These are phyloP conservation scores for Prietella phreatophila DNA, from an alignment of 2,113 vertebrate species.

Conservation along the genomic window DNA sequence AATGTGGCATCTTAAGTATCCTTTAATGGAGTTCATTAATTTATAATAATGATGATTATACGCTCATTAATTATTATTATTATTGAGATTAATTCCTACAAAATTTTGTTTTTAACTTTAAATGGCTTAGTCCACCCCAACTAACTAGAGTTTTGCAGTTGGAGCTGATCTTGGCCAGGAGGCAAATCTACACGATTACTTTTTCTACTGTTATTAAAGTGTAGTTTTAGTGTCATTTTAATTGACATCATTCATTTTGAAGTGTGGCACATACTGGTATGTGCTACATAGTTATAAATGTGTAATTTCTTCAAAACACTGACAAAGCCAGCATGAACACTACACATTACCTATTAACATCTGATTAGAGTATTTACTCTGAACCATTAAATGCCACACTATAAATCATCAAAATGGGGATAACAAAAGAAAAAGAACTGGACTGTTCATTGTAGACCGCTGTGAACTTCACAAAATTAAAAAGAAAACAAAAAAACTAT, in stretches of 20 bases:
- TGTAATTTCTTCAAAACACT: not conserved
- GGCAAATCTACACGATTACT: not conserved
- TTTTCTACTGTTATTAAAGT: not conserved
- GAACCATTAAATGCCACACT: not conserved
- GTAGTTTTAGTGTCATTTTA: not conserved
- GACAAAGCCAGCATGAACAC: not conserved
- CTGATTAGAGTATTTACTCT: not conserved
- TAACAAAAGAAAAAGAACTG: not conserved
- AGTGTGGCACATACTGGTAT: constrained; percentile 27
- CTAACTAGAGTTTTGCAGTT: not conserved
- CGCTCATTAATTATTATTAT: not conserved
- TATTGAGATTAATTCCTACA: not conserved
- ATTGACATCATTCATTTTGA: not conserved
- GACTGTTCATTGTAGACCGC: not conserved
- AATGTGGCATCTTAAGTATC: not conserved
- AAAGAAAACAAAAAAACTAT: not conserved
- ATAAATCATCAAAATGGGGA: not conserved
- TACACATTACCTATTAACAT: not conserved
- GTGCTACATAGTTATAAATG: not conserved
- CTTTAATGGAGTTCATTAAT: not conserved
- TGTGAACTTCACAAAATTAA: not conserved
- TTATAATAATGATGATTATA: not conserved
- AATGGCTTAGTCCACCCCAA: not conserved
- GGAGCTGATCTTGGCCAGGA: not conserved
- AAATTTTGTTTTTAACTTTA: not conserved